Evolutionary conservation across 2,888 invertebrate genomes (phyloP).

Genomic region (Conchocele bisecta): DNA sequence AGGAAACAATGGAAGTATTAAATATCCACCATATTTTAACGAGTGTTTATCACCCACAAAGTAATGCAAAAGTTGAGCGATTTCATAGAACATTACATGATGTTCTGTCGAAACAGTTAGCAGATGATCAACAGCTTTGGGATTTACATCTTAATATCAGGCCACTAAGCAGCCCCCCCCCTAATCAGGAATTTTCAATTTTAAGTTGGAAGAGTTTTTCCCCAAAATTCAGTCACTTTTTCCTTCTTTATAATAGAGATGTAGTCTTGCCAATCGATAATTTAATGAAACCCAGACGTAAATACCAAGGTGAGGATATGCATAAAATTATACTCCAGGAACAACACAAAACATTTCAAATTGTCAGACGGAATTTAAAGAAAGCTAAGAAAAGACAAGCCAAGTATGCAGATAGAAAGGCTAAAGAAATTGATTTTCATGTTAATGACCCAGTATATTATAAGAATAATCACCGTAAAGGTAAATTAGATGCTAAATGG

Average conservation of each 20-base stretch:
- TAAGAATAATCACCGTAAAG: conserved; percentile 12
- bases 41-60: conserved; percentile 17
- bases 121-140: conserved; percentile 25
- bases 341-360: conserved; percentile 35
- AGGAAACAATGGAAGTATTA: conserved; percentile 15
- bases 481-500: conserved; percentile 27
- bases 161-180: no score
- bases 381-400: conserved; percentile 28
- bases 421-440: conserved; percentile 6
- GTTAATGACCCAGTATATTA: conserved; percentile 13
- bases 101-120: conserved; percentile 19
- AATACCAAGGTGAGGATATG: conserved; percentile 31
- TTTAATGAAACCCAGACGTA: conserved; percentile 21
- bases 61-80: conserved; percentile 25
- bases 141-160: conserved; percentile 49
- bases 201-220: conserved; percentile 24
- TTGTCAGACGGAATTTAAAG: conserved; percentile 17
- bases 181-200: no score
- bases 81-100: conserved; percentile 28
- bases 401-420: conserved; percentile 26
- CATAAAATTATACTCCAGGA: conserved; percentile 31
- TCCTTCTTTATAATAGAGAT: conserved; percentile 39
- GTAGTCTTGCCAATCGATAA: conserved; percentile 41
- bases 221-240: conserved; percentile 33
- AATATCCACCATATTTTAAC: conserved; percentile 46